phyloP scores from a whole-genome alignment of 64 coral and sea anemone genomes.

The Hydrozoanthus tunicans region DNA sequence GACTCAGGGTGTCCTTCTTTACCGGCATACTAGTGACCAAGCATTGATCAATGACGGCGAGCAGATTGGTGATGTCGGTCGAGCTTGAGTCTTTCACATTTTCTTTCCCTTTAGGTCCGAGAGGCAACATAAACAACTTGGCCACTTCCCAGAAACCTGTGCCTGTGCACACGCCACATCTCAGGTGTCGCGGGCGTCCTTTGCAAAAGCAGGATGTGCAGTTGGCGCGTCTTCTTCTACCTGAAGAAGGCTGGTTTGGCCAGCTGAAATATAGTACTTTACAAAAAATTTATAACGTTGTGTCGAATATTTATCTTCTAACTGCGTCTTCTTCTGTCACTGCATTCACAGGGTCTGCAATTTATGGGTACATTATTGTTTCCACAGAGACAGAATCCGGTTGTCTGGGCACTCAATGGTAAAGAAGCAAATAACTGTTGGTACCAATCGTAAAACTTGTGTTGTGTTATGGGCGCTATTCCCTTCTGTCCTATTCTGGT shows the following conservation, averaged over 20 bases:
- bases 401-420: background rate
- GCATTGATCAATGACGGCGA: background rate
- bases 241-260: no score
- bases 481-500: constrained; percentile 12
- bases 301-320: no score
- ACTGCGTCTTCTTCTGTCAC: no score
- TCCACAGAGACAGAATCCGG: no score
- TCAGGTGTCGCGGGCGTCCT: background rate
- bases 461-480: background rate
- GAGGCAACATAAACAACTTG: background rate
- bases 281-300: no score
- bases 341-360: background rate
- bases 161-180: background rate
- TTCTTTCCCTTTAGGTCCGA: background rate
- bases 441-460: background rate
- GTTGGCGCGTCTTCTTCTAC: no score
- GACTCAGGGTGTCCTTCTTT: background rate
- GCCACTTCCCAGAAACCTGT: background rate
- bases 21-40: background rate
- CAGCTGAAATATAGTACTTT: no score
- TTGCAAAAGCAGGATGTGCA: background rate
- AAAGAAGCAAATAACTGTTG: background rate
- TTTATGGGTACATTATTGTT: no score
- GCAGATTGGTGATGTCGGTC: background rate
- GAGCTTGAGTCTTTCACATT: background rate